Base-by-base conservation (phyloP, 64 coral and sea anemone species). In the Cladopsammia gracilis region DNA sequence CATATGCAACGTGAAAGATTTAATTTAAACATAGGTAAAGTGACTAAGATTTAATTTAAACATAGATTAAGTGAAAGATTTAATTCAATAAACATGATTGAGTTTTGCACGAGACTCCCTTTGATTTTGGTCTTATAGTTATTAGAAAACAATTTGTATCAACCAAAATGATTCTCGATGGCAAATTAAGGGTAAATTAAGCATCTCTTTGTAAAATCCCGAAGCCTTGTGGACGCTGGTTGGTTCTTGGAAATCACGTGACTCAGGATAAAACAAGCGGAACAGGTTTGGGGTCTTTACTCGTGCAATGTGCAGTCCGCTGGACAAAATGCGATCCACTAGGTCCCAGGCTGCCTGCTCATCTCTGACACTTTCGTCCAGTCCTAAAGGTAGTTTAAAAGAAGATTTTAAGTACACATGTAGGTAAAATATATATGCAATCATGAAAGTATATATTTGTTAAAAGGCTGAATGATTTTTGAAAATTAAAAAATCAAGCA, bases 281-380 rank as follows among this genome's bases (percentile, higher is more conserved):
- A 82, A 91, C 77, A 91, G 78, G 67, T 82, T 71, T 91, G 49
- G 51, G 12, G 58, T 73, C 78, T 72, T 83, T 26, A 73, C 6
- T 23, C 89, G 66, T 18, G 78, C 78, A 45, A 91, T 18, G 47
- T n/a, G 58, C n/a, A 91, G 6, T 24, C 78, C 89, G 57, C 23
- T 71, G 11, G 34, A 62, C 48, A 69, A 49, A 12, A 71, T 84
- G 14, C 78, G 52, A n/a, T 59, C 16, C 18, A 84, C 44, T 83
- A 91, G 78, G 69, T 83, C 69, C 89, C 89, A 84, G 89, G 78
- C 57, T 57, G 62, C 65, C 53, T 71, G 54, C 12, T 91, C 13
- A 62, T 83, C 78, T 9, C 12, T 60, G 0, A 25, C 11, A 5
- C 54, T 44, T 47, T 83, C 67, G 6, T 83, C 67, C 44, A 91